These are phyloP conservation scores for Hydriomena furcata DNA, from an alignment of 2,888 invertebrate genomes.

Conservation along the genomic window DNA sequence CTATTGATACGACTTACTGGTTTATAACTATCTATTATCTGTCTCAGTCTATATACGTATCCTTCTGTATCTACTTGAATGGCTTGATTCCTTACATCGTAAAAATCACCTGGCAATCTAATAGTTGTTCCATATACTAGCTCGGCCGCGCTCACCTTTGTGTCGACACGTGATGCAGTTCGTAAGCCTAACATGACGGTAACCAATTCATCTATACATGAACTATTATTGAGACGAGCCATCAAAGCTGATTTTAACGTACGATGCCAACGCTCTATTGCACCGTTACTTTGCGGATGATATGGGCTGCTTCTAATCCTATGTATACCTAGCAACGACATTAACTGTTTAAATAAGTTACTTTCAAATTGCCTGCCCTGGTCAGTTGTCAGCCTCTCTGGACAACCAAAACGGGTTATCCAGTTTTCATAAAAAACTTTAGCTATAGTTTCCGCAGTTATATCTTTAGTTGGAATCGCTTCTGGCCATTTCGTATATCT, in stretches of 20 bases:
- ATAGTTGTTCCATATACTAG: constrained; percentile 14
- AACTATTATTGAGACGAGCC: background rate
- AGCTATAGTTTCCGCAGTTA: constrained; percentile 31
- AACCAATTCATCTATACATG: constrained; percentile 19
- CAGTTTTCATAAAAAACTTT: constrained; percentile 28
- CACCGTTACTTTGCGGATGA: background rate
- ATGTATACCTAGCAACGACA: background rate
- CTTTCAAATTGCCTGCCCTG: constrained; percentile 35
- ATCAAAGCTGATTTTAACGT: constrained; percentile 1
- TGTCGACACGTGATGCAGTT: constrained; percentile 10
- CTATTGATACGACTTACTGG: background rate
- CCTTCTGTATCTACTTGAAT: background rate
- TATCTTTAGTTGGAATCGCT: constrained; percentile 32
- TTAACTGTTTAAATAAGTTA: constrained; percentile 8
- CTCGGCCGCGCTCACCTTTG: constrained; percentile 18
- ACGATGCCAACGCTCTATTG: constrained; percentile 1
- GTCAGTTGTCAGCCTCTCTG: constrained; percentile 27
- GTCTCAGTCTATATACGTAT: background rate
- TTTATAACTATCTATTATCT: background rate
- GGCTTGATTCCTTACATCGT: background rate
- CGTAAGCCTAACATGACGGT: constrained; percentile 24
- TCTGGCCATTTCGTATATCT: constrained; percentile 38
- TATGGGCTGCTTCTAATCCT: background rate
- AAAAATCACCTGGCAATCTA: constrained; percentile 22
- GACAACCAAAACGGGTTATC: constrained; percentile 32